These are phyloP conservation scores for Catharus ustulatus DNA, from an alignment of 2,797 vertebrate species.

Conservation along the genomic window DNA sequence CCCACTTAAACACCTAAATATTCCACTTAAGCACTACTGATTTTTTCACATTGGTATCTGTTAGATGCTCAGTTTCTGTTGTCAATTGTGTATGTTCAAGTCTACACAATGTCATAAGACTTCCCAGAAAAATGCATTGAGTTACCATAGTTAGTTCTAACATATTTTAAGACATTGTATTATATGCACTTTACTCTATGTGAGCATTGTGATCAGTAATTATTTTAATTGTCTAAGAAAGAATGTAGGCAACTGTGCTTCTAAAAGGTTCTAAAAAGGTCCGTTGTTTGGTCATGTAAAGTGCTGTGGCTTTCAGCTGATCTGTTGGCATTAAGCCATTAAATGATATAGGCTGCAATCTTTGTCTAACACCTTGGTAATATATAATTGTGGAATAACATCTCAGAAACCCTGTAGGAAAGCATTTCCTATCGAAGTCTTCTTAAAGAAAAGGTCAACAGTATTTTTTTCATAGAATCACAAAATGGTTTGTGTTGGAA, in stretches of 20 bases:
- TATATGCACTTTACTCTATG: not conserved
- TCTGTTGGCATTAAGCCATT: not conserved
- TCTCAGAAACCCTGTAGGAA: not conserved
- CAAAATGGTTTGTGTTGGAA: not conserved
- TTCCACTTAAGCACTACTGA: not conserved
- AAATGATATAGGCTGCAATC: not conserved
- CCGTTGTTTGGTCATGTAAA: not conserved
- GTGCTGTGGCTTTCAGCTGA: not conserved
- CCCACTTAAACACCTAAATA: not conserved
- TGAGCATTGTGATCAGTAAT: not conserved
- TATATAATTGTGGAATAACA: not conserved
- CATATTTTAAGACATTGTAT: not conserved
- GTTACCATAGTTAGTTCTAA: not conserved
- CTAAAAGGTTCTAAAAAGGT: not conserved
- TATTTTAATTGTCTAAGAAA: not conserved
- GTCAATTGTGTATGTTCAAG: rapidly evolving
- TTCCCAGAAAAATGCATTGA: not conserved
- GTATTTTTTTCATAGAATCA: not conserved
- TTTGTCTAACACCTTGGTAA: not conserved
- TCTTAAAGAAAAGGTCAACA: not conserved
- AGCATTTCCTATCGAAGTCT: not conserved
- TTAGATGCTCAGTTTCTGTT: not conserved
- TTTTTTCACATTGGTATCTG: not conserved
- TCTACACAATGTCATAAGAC: not conserved
- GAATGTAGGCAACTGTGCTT: not conserved